A percentile compares a stretch with the other conserved stretches of the same genome.
Evolutionary conservation across 2,113 vertebrate species (phyloP).

Genomic region (Mystacornis crossleyi): DNA sequence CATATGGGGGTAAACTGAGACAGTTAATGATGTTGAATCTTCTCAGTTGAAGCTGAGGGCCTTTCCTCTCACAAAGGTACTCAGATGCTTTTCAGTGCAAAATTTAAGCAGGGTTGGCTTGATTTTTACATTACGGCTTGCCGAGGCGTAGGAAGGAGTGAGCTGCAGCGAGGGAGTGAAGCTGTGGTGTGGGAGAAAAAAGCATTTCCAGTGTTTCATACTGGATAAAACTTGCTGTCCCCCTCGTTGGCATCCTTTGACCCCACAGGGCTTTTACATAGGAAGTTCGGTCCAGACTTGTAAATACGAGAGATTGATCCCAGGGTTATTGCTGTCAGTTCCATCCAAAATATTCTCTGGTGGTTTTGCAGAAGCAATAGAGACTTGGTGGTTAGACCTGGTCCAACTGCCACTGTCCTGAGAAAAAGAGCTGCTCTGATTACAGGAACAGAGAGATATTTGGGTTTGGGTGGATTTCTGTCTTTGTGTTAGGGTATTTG

Average conservation of each 20-base stretch:
- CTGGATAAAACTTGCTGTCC: background rate
- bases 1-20: background rate
- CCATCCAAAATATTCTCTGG: background rate
- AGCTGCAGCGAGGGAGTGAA: background rate
- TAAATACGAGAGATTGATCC: background rate
- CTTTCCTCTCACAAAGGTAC: background rate
- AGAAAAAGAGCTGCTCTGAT: background rate
- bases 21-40: background rate
- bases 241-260: background rate
- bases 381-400: background rate
- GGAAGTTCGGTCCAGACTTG: background rate
- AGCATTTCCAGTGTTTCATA: background rate
- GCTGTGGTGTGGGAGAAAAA: background rate
- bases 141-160: background rate
- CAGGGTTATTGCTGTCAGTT: background rate
- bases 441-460: background rate
- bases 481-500: background rate
- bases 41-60: background rate
- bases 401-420: background rate
- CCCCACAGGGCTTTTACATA: background rate
- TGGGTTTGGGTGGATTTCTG: background rate
- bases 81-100: background rate
- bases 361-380: background rate
- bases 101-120: background rate
- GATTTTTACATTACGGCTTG: background rate